phyloP scores from a whole-genome alignment of 2,888 invertebrate genomes.

The Hydroisotoma schaefferi region DNA sequence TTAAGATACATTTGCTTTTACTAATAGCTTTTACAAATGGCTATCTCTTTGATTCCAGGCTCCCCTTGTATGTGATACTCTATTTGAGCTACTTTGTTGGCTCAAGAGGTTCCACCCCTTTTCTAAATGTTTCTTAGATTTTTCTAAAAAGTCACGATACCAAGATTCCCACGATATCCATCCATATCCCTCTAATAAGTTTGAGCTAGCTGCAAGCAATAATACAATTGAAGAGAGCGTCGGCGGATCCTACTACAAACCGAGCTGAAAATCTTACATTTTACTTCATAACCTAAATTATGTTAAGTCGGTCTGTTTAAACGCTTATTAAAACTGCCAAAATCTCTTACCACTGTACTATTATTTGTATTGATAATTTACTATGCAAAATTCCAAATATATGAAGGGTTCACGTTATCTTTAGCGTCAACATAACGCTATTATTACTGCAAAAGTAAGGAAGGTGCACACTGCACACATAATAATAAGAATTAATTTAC shows the following conservation, averaged over 20 bases:
- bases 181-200: background rate
- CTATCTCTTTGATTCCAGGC: slow-evolving; percentile 51
- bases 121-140: slow-evolving; percentile 5
- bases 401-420: too few relatives aligned
- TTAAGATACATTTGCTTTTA: background rate
- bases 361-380: background rate
- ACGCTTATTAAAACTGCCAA: background rate
- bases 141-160: slow-evolving; percentile 8
- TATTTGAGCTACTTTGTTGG: slow-evolving; percentile 49
- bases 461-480: too few relatives aligned
- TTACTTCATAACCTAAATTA: too few relatives aligned
- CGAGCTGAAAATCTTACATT: too few relatives aligned
- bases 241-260: too few relatives aligned
- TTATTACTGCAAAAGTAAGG: too few relatives aligned
- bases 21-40: slow-evolving; percentile 1
- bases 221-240: slow-evolving; percentile 12
- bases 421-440: too few relatives aligned
- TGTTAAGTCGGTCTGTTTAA: too few relatives aligned
- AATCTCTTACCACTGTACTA: background rate
- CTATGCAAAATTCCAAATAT: too few relatives aligned
- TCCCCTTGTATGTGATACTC: slow-evolving; percentile 54
- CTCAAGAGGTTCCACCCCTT: slow-evolving; percentile 24
- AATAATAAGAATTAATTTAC: too few relatives aligned
- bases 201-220: slow-evolving; percentile 9
- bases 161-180: background rate